Evolutionary conservation across 2,888 invertebrate genomes (phyloP).

Genomic region (Protophormia terraenovae): DNA sequence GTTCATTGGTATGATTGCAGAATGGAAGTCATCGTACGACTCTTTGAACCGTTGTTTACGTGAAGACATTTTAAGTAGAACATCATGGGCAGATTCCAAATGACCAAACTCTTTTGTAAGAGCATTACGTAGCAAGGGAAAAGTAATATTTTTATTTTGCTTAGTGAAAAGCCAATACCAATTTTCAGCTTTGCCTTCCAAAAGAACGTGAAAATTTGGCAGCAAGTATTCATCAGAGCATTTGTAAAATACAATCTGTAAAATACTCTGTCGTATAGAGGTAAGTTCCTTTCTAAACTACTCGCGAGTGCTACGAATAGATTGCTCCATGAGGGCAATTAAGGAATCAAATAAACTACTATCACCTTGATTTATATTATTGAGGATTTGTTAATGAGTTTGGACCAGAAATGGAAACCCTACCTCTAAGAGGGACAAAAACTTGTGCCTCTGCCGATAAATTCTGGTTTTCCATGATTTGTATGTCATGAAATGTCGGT

Average conservation of each 20-base stretch:
- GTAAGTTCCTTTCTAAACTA: no score
- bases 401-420: not conserved
- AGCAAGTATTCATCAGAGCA: no score
- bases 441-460: no score
- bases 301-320: no score
- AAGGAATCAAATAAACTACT: not conserved
- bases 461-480: not conserved
- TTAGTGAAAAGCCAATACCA: no score
- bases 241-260: no score
- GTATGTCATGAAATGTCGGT: no score
- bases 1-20: not conserved
- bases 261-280: no score
- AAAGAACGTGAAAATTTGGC: no score
- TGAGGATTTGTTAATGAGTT: not conserved
- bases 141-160: not conserved
- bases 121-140: not conserved
- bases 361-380: not conserved
- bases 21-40: not conserved
- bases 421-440: not conserved
- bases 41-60: constrained; percentile 7
- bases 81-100: not conserved
- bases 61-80: constrained; percentile 6
- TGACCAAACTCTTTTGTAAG: not conserved
- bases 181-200: no score
- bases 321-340: not conserved